Conservation (phyloP, 2,888 invertebrate species). For the Coelinius sp. region DNA sequence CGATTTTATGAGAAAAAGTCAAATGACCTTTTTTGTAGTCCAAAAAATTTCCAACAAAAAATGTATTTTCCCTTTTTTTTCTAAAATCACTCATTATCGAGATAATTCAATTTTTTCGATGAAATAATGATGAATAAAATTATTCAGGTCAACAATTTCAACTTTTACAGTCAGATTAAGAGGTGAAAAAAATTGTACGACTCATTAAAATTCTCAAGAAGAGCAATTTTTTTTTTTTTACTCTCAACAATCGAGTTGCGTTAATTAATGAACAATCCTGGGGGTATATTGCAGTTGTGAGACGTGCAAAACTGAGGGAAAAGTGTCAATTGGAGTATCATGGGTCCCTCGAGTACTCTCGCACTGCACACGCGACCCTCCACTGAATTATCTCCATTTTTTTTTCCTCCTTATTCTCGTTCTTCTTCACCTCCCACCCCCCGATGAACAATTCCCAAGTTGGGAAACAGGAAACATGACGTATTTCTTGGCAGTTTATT, state of each 20-base stretch:
- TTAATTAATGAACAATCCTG: constrained; percentile 25
- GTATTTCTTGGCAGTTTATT: constrained; percentile 62
- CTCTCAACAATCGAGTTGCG: constrained; percentile 15
- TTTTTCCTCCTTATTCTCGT: constrained; percentile 11
- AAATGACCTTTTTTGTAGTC: too few relatives aligned
- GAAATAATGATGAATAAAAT: background rate
- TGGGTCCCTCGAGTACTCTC: background rate
- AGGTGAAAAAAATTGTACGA: background rate
- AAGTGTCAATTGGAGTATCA: constrained; percentile 29
- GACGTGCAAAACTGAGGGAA: constrained; percentile 14
- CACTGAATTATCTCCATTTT: background rate
- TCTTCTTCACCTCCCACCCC: background rate
- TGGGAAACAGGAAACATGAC: constrained; percentile 49
- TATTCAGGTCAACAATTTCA: constrained; percentile 1
- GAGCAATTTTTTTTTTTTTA: background rate
- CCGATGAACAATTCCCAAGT: background rate
- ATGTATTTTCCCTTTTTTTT: too few relatives aligned
- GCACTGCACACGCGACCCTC: background rate
- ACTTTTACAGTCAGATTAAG: background rate
- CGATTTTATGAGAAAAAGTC: too few relatives aligned
- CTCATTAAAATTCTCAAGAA: constrained; percentile 31
- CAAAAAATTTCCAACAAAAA: too few relatives aligned
- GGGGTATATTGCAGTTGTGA: constrained; percentile 17
- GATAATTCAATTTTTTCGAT: background rate
- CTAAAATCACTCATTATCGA: too few relatives aligned